Evolutionary conservation across 2,113 vertebrate species (phyloP).

Genomic region (Haemorhous mexicanus): DNA sequence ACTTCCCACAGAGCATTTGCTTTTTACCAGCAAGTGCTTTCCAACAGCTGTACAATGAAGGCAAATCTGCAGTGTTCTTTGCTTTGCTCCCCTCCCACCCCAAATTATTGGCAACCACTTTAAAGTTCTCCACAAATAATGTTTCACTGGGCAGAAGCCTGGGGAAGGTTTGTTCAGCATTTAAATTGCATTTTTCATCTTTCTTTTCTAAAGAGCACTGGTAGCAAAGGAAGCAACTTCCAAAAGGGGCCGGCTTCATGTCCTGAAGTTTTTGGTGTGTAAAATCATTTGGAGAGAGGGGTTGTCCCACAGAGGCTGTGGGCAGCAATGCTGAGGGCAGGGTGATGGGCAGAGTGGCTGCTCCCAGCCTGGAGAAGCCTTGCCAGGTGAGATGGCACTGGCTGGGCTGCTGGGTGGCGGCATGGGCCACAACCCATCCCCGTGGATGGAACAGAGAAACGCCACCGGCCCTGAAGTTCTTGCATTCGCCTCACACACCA

Average conservation of each 20-base stretch:
- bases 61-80: neutral
- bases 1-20: neutral
- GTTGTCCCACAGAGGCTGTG: neutral
- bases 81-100: neutral
- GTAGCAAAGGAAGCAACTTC: neutral
- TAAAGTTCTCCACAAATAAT: neutral
- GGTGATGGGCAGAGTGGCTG: neutral
- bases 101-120: neutral
- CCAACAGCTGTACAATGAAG: neutral
- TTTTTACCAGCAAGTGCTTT: neutral
- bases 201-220: neutral
- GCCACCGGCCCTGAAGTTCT: neutral
- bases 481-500: fast-evolving
- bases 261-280: neutral
- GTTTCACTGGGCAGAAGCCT: neutral
- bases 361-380: neutral
- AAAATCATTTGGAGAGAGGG: neutral
- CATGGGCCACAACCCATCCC: fast-evolving
- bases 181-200: neutral
- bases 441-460: neutral
- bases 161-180: neutral
- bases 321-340: neutral
- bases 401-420: fast-evolving
- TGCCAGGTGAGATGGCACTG: neutral
- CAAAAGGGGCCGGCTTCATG: fast-evolving